Evolutionary conservation across 2,797 vertebrate genomes (phyloP), one percentile per base, ranked within the genome.

Genomic region (Distichodus sexfasciatus): DNA sequence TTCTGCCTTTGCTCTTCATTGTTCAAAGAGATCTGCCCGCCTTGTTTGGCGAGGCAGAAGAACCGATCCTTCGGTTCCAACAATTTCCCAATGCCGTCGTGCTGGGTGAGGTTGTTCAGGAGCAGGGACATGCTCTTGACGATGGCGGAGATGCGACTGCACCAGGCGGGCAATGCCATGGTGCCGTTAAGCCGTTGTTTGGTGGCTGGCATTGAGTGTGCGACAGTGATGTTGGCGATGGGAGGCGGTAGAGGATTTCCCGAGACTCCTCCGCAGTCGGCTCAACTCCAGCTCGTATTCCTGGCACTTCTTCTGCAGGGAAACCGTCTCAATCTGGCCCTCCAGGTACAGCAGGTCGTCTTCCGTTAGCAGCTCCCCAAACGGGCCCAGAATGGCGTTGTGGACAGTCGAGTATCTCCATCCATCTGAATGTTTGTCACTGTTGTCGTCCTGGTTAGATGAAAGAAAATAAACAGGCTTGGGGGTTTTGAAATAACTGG

Each of bases 291-390:
- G 82, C 78, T 95, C 92, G 19, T 93, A 96, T 29, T 83, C 93
- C 81, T 93, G 91, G 75, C 91, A 94, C 72, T 89, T 90, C 76
- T 87, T 91, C 74, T 92, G 89, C 69, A 96, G 85, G 14, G 94
- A 93, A 51, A 96, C 88, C 6, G 87, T 89, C 19, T 95, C 92
- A 1, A 96, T 93, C 76, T 96, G 94, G 76, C 87, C 84, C 82
- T 98, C 95, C 81, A 98, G 81, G 76, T 93, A 92, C 44, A 88
- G 36, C 46, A 98, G 84, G 83, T 98, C 96, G 0, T 93, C 91
- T 69, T 97, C 94, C 0, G 93, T 97, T 55, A 99, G 84, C 57
- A 99, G 88, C 81, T 98, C 97, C 9, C 96, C 96, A 11, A 94
- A 98, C 1, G 96, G 96, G 3, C 97, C 95, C 82, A 98, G 77